Evolutionary conservation across 1,140 invertebrate species (phyloP).

Genomic region (Zaprionus davidi): DNA sequence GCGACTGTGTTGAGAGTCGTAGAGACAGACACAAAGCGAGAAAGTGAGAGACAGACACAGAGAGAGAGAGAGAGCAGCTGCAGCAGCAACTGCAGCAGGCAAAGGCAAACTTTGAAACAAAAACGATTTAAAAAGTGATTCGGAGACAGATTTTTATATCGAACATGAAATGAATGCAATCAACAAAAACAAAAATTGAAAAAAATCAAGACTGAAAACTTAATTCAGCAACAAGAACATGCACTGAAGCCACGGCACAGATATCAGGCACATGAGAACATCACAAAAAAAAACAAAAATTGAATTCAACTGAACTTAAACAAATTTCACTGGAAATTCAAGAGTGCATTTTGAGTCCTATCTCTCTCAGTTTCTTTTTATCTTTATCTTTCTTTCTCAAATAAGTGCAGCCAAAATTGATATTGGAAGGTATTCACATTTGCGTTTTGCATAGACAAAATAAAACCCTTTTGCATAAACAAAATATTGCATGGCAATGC

Average conservation of each 20-base stretch:
- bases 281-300: too few species aligned
- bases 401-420: too few species aligned
- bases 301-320: too few species aligned
- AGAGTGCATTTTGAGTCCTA: too few species aligned
- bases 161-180: conserved; percentile 39
- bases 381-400: too few species aligned
- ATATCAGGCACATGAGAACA: neutral
- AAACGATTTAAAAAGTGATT: conserved; percentile 79
- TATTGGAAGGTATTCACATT: too few species aligned
- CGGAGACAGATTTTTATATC: conserved; percentile 66
- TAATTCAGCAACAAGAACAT: neutral
- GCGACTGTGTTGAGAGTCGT: conserved; percentile 31
- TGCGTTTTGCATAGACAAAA: too few species aligned
- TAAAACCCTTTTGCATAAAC: too few species aligned
- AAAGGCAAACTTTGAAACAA: conserved; percentile 64
- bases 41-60: neutral
- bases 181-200: neutral
- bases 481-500: too few species aligned
- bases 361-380: too few species aligned
- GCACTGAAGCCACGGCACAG: neutral
- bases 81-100: conserved; percentile 25
- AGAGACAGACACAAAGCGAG: neutral
- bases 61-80: neutral
- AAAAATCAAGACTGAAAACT: neutral
- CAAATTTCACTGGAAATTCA: too few species aligned